Base-by-base conservation (phyloP, 2,888 invertebrate species). In the Scrobipalpa atriplicella region DNA sequence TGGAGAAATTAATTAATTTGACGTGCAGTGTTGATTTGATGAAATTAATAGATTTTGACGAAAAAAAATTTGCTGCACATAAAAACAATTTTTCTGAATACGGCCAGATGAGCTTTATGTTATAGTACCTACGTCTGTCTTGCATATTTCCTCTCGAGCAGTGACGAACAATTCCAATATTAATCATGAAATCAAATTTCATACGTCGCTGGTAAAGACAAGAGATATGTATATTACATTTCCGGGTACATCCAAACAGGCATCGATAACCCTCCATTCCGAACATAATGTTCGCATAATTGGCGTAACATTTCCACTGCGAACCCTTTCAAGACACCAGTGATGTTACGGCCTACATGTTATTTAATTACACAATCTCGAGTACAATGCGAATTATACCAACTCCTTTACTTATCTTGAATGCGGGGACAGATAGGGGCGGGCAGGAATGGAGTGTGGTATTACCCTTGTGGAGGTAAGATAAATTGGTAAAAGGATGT, bases 301-400 rank as follows among this genome's bases (percentile, higher is more conserved):
- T 92, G 91, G 91, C 92, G 90, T 88, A 89, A 87, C 92, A 91
- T 92, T 91, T 89, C 90, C 86, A 87, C 84, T 87, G 86, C 83
- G 83, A 86, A 91, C 92, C 92, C 91, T 92, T 90, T 91, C 89
- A 90, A 90, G 90, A 87, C 88, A 83, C 83, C 83, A 85, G 86
- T 87, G 86, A 91, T 86, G 88, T 89, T 85, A 87, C 84, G 83
- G 87, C 86, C 87, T 91, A 90, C 90, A 90, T 92, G 89, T 92
- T 92, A 92, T 92, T 92, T 92, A 92, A 92, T 92, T 92, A 92
- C 87, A 82, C 86, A 90, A 90, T 91, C 91, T 88, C 84, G 87
- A 86, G 82, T 79, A 92, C 91, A 90, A 90, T 92, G 88, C 83
- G 87, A 88, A 84, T 87, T 85, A 85, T 85, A 85, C 85, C 83